Conservation (phyloP, 1,140 invertebrate genomes). For the Papilio helenus region DNA sequence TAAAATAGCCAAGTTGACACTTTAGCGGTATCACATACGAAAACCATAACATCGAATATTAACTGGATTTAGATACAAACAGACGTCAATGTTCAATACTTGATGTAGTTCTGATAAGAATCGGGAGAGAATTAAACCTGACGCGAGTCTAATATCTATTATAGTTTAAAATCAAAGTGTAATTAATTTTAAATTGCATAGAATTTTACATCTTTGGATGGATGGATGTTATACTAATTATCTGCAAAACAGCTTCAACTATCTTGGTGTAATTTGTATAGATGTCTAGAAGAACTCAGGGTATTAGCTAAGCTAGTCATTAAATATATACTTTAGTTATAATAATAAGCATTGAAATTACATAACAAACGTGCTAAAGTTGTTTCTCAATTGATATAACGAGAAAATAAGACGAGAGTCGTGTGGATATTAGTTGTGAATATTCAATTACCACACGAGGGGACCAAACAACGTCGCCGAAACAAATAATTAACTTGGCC, state of each 20-base stretch:
- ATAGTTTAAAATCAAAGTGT: not conserved
- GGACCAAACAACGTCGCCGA: conserved; percentile 19
- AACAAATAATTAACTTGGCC: conserved; percentile 41
- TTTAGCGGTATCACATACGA: too few species aligned
- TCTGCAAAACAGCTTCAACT: too few species aligned
- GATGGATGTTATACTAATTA: too few species aligned
- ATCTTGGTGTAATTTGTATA: too few species aligned
- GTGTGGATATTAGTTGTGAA: conserved; percentile 17
- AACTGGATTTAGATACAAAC: not conserved
- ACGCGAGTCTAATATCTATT: not conserved
- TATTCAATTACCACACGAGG: conserved; percentile 27
- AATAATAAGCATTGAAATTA: not conserved
- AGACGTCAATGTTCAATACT: not conserved
- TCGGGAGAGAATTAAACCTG: not conserved
- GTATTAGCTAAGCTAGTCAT: too few species aligned
- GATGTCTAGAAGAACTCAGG: too few species aligned
- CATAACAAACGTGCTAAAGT: not conserved
- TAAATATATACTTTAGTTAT: not conserved
- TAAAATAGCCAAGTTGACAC: too few species aligned
- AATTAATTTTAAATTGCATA: not conserved
- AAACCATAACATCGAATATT: not conserved
- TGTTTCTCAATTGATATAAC: not conserved
- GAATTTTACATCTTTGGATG: not conserved
- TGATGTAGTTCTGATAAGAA: not conserved
- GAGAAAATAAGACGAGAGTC: not conserved